Base-by-base conservation (phyloP, 37 sponge, comb jelly and placozoan genomes). In the Cliona cf. orientalis region DNA sequence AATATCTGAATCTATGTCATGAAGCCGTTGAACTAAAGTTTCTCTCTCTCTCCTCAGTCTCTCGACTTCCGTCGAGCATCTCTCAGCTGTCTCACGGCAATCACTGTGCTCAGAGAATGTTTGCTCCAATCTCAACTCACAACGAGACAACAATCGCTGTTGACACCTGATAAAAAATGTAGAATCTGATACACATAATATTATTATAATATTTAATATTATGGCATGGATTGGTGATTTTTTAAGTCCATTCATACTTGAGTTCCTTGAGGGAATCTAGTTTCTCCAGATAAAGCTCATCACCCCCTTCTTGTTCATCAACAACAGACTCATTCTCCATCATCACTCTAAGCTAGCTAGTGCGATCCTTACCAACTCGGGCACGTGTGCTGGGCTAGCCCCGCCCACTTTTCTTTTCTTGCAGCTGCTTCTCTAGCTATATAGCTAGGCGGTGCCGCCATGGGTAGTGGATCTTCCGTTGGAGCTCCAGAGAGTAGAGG, bases 1-100 rank as follows among this genome's bases (percentile, higher is more conserved):
- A 0, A 67, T 22, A 35, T 79, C 79, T 11, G 7, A 11, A 39
- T 79, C 79, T 22, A 79, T 79, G 5, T 79, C 55, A 7, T 45
- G 22, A 3, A 67, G 1, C 46, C 79, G 46, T 2, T 66, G 5
- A 46, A 67, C 22, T 26, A 79, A 56, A 7, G 55, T 28, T 36
- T 38, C 37, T 55, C 79, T 45, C 45, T 79, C 79, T 0, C 5
- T 25, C 34, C 34, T 23, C 55, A 79, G 38, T 6, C 21, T 9
- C 23, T 49, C 55, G 3, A 66, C 23, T 38, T 79, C 79, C 1
- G 36, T 25, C 0, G 23, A 7, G 32, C 67, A 67, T 46, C 31
- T n/a, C 38, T n/a, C 68, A 22, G 22, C 23, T 36, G 53, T 23
- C 17, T 5, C 2, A 12, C 21, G 0, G 3, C 68, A 66, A 38